Evolutionary conservation across 2,888 invertebrate genomes (phyloP).

Genomic region (Lasioglossum marginatum): DNA sequence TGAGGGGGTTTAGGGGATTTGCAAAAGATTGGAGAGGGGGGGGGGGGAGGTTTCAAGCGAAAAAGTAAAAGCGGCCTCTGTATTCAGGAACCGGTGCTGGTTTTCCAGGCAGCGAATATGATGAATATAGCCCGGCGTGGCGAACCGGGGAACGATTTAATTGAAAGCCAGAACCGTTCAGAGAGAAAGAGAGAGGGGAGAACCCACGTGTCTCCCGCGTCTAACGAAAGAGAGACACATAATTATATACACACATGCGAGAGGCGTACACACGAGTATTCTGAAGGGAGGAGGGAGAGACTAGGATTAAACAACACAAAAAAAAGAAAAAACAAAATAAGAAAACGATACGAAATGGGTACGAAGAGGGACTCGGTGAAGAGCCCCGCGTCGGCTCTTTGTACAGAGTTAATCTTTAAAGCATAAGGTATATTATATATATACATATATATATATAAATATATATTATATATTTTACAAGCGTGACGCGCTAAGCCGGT

Average conservation of each 20-base stretch:
- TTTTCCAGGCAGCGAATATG: slow-evolving; percentile 41
- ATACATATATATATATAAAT: slow-evolving; percentile 41
- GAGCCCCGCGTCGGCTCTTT: slow-evolving; percentile 72
- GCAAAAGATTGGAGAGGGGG: too few relatives aligned
- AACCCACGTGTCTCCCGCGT: slow-evolving; percentile 21
- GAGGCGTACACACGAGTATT: slow-evolving; percentile 25
- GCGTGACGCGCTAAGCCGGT: slow-evolving; percentile 72
- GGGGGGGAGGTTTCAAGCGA: neutral
- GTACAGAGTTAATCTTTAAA: slow-evolving; percentile 77
- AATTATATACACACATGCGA: neutral
- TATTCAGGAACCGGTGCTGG: slow-evolving; percentile 51
- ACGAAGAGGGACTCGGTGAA: slow-evolving; percentile 68
- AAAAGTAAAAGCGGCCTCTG: neutral
- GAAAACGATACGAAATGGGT: slow-evolving; percentile 27
- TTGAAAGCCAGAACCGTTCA: slow-evolving; percentile 41
- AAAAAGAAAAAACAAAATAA: neutral
- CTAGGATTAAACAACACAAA: slow-evolving; percentile 45
- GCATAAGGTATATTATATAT: slow-evolving; percentile 73
- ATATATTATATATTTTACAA: slow-evolving; percentile 78
- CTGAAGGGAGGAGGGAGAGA: slow-evolving; percentile 48
- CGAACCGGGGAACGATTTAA: neutral
- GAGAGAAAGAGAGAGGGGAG: slow-evolving; percentile 58
- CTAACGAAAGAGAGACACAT: slow-evolving; percentile 15
- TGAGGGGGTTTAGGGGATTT: neutral
- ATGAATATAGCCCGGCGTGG: neutral